Conservation (phyloP, 2,888 invertebrate species). For the Xestoiulus laeticollis region DNA sequence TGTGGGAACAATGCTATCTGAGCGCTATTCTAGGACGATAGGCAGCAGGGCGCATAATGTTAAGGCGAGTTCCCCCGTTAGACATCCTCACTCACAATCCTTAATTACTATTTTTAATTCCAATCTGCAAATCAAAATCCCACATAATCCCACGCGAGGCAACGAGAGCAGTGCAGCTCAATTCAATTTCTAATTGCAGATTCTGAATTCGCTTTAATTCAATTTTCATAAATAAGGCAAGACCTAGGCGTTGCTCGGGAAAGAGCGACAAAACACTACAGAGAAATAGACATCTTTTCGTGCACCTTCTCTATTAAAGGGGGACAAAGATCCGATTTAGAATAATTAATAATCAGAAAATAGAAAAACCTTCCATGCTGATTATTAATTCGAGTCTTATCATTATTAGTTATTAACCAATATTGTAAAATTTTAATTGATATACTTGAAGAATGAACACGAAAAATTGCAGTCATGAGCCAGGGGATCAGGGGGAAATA, state of each 20-base stretch:
- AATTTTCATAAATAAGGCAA: constrained; percentile 33
- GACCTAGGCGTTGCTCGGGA: neutral
- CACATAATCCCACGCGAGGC: constrained; percentile 21
- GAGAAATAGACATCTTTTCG: neutral
- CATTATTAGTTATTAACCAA: too few relatives aligned
- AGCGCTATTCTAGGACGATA: too few relatives aligned
- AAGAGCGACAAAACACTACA: neutral
- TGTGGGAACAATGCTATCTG: too few relatives aligned
- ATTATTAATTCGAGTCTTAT: too few relatives aligned
- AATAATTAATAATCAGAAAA: neutral
- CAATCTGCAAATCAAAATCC: constrained; percentile 38
- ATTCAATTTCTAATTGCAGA: constrained; percentile 38
- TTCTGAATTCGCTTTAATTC: constrained; percentile 30
- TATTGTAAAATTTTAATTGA: too few relatives aligned
- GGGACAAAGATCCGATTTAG: neutral
- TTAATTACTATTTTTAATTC: constrained; percentile 40
- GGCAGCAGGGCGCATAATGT: neutral
- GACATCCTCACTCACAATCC: neutral
- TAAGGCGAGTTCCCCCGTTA: neutral
- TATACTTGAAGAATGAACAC: too few relatives aligned
- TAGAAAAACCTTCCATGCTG: too few relatives aligned
- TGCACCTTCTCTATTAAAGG: neutral
- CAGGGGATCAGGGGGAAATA: too few relatives aligned
- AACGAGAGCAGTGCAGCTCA: constrained; percentile 34
- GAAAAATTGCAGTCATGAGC: too few relatives aligned